A percentile compares a stretch with the other conserved stretches of the same genome.
phyloP scores from a whole-genome alignment of 2,888 invertebrate genomes.

The Drosophila recens region DNA sequence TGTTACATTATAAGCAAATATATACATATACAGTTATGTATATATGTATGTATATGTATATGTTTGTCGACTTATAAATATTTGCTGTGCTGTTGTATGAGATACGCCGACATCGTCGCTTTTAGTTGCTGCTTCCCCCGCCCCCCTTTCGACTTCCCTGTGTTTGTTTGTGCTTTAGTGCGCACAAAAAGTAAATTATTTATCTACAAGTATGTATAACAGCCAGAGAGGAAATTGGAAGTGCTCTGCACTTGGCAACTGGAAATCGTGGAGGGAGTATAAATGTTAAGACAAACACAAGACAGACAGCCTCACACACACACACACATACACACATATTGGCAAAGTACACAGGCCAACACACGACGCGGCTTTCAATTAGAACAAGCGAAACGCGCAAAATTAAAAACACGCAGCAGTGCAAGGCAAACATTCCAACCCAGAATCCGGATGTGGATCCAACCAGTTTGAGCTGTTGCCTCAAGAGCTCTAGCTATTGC shows the following conservation, averaged over 20 bases:
- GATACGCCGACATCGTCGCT: constrained; percentile 70
- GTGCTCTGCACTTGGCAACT: constrained; percentile 46
- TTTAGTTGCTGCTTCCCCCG: constrained; percentile 47
- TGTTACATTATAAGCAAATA: constrained; percentile 76
- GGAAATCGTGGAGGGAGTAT: constrained; percentile 37
- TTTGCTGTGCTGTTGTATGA: constrained; percentile 67
- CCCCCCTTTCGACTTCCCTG: constrained; percentile 2
- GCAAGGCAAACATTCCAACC: constrained; percentile 69
- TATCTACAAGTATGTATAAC: constrained; percentile 71
- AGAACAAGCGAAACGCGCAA: constrained; percentile 82
- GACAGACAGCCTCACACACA: constrained; percentile 48
- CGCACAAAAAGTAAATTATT: constrained; percentile 82
- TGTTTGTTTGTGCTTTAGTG: constrained; percentile 80
- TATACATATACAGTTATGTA: constrained; percentile 36
- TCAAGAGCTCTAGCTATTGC: constrained; percentile 5
- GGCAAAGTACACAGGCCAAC: constrained; percentile 54
- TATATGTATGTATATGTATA: constrained; percentile 21
- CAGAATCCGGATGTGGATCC: constrained; percentile 23
- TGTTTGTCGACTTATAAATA: constrained; percentile 65
- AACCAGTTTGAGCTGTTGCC: constrained; percentile 12
- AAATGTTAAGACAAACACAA: constrained; percentile 80
- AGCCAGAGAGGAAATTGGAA: constrained; percentile 64
- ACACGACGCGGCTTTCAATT: constrained; percentile 78
- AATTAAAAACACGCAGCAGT: constrained; percentile 76
- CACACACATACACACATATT: constrained; percentile 14